Conservation (phyloP, 2,797 vertebrate species). For the Chrosomus eos region DNA sequence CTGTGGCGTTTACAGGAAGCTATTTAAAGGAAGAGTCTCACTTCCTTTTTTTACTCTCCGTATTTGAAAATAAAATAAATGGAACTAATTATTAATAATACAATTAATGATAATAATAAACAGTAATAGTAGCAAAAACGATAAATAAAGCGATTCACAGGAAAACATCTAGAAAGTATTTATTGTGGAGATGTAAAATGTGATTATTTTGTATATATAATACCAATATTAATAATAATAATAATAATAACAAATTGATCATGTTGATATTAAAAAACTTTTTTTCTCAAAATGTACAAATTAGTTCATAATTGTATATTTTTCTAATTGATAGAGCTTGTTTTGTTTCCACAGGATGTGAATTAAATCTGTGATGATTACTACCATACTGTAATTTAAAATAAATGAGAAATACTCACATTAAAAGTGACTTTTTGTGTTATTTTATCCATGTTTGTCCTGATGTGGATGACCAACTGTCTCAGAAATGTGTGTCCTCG, state of each 20-base stretch:
- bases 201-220: not conserved
- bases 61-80: not conserved
- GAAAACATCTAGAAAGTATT: not conserved
- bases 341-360: not conserved
- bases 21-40: slow-evolving; percentile 7
- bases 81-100: not conserved
- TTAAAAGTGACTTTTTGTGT: accelerated
- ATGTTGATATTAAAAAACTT: not conserved
- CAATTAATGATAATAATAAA: not conserved
- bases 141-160: not conserved
- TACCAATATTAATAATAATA: too few relatives aligned
- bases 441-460: slow-evolving; percentile 13
- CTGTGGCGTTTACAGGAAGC: not conserved
- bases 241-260: not conserved
- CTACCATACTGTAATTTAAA: not conserved
- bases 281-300: not conserved
- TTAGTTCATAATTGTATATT: not conserved
- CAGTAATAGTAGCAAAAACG: not conserved
- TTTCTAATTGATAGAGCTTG: not conserved
- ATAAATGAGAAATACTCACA: slow-evolving; percentile 56
- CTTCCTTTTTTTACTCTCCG: slow-evolving; percentile 11
- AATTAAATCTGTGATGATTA: not conserved
- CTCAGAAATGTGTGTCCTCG: not conserved
- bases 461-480: not conserved
- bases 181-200: not conserved